Base-by-base conservation (phyloP, 2,113 vertebrate genomes). In the Halcyon senegalensis region DNA sequence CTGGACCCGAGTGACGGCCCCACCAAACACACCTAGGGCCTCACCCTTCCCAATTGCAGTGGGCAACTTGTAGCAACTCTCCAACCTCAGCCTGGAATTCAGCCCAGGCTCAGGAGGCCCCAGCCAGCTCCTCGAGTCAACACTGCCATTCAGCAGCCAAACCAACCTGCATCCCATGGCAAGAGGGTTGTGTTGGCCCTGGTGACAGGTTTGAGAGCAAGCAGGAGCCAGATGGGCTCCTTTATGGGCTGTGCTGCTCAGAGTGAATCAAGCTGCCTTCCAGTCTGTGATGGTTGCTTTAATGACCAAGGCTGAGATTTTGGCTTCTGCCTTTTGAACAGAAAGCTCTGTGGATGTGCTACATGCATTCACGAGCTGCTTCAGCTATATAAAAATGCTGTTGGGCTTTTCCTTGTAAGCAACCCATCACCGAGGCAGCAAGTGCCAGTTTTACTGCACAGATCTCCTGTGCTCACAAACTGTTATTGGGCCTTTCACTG, bases 41-140 rank as follows among this genome's bases (percentile, higher is more conserved):
- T 50, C 41, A 60, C 16, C 24, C 11, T 44, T 11, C 11, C 31
- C 1, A 0, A 14, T 25, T 31, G 8, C 44, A 48, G n/a, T 6
- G n/a, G 55, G 39, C 30, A 16, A 35, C 60, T 31, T 2, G 0
- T 2, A 30, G 53, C 44, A 30, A 12, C n/a, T 67, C 50, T 55
- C 55, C 63, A 76, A 3, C 64, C 31, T 37, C 70, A 55, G n/a
- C 56, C 33, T 30, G 53, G 28, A 73, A 33, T 11, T 23, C 46
- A 39, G 41, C 33, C 46, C 75, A 20, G n/a, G 30, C 39, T 79
- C 55, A 15, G 37, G 41, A 58, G 31, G 20, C 23, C 37, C 58
- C 63, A 25, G 41, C 8, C 2, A 0, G 27, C 28, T 37, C 43
- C 50, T 13, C 5, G 25, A 44, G 51, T 21, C 5, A 1, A 24